Percentiles rank a stretch among this genome's conserved stretches.
These are phyloP conservation scores for Campodea augens DNA, from an alignment of 1,140 invertebrate species.

Conservation along the genomic window DNA sequence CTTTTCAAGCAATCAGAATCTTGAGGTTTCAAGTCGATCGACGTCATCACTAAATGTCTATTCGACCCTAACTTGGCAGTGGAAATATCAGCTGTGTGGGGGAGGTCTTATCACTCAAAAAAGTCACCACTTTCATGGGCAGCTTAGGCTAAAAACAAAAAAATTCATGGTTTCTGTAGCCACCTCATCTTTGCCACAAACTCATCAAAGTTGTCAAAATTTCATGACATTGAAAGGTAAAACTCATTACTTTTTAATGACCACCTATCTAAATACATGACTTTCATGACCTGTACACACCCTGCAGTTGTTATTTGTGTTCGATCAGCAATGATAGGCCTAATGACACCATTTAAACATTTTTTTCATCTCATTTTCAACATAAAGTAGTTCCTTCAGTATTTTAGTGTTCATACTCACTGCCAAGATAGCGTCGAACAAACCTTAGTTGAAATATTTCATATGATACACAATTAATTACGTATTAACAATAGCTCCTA, in stretches of 20 bases:
- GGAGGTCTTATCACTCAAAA: too few species aligned
- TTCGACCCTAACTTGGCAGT: too few species aligned
- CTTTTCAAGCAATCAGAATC: background rate
- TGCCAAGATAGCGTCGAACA: background rate
- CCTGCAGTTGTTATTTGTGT: background rate
- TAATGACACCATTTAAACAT: background rate
- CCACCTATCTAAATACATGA: background rate
- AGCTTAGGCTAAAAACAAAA: background rate
- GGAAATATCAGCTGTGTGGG: too few species aligned
- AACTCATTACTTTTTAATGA: background rate
- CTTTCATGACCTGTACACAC: background rate
- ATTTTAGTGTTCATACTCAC: too few species aligned
- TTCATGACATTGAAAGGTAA: too few species aligned
- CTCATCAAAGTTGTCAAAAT: too few species aligned
- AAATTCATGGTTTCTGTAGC: too few species aligned
- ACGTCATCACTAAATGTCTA: background rate
- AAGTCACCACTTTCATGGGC: background rate
- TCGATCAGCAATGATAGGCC: background rate
- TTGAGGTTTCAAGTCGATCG: background rate
- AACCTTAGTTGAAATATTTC: slow-evolving; percentile 1
- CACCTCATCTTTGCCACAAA: too few species aligned
- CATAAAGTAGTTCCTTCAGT: too few species aligned
- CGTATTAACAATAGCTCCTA: too few species aligned
- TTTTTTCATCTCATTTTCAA: too few species aligned
- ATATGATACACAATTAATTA: background rate